Conservation (phyloP, 2,797 vertebrate species). For the Chaenodraco wilsoni region DNA sequence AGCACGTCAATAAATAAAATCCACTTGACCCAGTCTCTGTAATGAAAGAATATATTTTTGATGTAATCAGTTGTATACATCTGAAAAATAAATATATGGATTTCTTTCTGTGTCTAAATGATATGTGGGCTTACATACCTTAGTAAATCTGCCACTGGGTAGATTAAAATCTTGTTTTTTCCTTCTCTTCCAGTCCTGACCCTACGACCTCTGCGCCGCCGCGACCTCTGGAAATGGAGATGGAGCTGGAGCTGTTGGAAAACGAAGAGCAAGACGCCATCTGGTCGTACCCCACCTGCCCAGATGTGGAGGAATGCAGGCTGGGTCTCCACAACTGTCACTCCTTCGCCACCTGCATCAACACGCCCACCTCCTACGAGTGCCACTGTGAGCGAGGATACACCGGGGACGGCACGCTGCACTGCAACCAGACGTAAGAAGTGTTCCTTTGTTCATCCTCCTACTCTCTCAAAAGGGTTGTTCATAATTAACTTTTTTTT, state of each 20-base stretch:
- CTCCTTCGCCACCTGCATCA: constrained; percentile 88
- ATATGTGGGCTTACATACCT: too few species aligned
- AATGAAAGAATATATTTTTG: background rate
- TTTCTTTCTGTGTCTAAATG: background rate
- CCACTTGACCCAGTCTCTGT: too few species aligned
- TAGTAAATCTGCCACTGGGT: too few species aligned
- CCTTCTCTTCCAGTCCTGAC: constrained; percentile 74
- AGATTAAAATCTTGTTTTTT: background rate
- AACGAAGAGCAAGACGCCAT: constrained; percentile 82
- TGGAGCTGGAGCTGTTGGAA: constrained; percentile 80
- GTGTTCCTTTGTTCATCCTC: background rate
- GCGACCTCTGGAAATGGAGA: constrained; percentile 80
- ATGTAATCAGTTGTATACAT: background rate
- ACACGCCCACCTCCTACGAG: constrained; percentile 91
- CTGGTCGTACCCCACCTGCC: constrained; percentile 93
- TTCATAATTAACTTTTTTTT: too few species aligned
- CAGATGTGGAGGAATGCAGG: constrained; percentile 93
- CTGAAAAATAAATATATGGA: background rate
- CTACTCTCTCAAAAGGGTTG: background rate
- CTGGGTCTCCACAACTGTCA: constrained; percentile 92
- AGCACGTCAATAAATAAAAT: background rate
- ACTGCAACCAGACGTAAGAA: constrained; percentile 94
- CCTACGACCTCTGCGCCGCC: constrained; percentile 85
- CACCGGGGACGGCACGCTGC: constrained; percentile 88
- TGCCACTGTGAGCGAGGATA: constrained; percentile 93